Evolutionary conservation across 2,113 vertebrate species (phyloP).

Genomic region (Semicossyphus pulcher): DNA sequence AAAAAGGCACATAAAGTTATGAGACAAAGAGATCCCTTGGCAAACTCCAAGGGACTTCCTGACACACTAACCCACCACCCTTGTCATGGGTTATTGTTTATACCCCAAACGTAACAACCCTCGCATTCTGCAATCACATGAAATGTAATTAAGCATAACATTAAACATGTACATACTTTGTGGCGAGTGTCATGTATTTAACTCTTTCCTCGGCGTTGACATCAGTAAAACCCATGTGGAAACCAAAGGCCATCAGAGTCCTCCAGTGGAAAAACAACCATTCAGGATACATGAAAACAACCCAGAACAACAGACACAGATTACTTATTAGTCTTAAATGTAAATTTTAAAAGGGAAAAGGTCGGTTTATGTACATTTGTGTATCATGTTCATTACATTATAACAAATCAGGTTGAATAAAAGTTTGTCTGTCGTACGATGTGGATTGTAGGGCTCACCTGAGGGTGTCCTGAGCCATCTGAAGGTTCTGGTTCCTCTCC

Average conservation of each 20-base stretch:
- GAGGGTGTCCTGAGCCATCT: slow-evolving; percentile 91
- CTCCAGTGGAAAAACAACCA: slow-evolving; percentile 71
- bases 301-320: background rate
- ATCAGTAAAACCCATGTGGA: slow-evolving; percentile 89
- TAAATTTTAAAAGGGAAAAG: background rate
- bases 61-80: too few relatives aligned
- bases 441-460: slow-evolving; percentile 80
- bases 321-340: background rate
- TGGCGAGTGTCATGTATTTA: slow-evolving; percentile 87
- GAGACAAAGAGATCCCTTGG: background rate
- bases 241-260: slow-evolving; percentile 91
- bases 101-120: too few relatives aligned
- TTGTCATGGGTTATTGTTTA: too few relatives aligned
- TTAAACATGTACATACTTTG: slow-evolving; percentile 83
- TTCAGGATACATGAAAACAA: background rate
- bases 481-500: slow-evolving; percentile 91
- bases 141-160: background rate
- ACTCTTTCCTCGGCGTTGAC: slow-evolving; percentile 89
- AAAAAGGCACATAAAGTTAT: background rate
- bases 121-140: background rate
- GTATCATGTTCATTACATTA: background rate
- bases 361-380: background rate
- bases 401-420: background rate
- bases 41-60: too few relatives aligned
- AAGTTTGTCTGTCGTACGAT: background rate